These are phyloP conservation scores for Drosophila merina DNA, from an alignment of 2,888 invertebrate genomes.

Conservation along the genomic window DNA sequence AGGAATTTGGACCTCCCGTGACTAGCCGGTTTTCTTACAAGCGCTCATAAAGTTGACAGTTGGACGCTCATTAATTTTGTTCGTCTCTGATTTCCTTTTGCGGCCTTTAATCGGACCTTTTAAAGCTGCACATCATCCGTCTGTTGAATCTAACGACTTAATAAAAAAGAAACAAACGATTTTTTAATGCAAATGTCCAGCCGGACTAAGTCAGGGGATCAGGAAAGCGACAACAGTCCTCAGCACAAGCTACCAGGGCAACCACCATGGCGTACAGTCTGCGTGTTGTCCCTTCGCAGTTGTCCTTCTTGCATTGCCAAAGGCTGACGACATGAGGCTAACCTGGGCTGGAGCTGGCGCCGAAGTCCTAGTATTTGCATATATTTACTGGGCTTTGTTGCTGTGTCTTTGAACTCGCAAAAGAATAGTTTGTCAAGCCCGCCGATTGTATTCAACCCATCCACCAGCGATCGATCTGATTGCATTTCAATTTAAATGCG, in stretches of 20 bases:
- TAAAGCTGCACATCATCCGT: conserved; percentile 34
- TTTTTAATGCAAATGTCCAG: conserved; percentile 40
- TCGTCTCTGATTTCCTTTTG: conserved; percentile 33
- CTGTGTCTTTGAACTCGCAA: conserved; percentile 45
- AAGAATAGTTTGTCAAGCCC: conserved; percentile 26
- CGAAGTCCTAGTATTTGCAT: conserved; percentile 31
- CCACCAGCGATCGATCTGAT: conserved; percentile 13
- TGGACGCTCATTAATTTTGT: conserved; percentile 40
- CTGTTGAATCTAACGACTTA: conserved; percentile 27
- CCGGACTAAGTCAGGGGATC: conserved; percentile 4
- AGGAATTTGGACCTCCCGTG: conserved; percentile 20
- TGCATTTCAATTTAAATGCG: conserved; percentile 45
- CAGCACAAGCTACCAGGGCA: background rate
- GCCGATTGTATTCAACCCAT: conserved; percentile 7
- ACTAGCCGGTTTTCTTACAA: conserved; percentile 14
- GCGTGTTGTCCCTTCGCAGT: conserved; percentile 34
- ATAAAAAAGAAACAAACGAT: conserved; percentile 24
- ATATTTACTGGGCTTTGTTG: conserved; percentile 32
- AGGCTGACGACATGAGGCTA: conserved; percentile 14
- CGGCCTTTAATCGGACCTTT: conserved; percentile 30
- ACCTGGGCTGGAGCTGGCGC: conserved; percentile 2
- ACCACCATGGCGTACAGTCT: background rate
- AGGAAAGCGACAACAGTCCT: conserved; percentile 5
- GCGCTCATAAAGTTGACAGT: conserved; percentile 37
- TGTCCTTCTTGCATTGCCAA: conserved; percentile 18